Base-by-base conservation (phyloP, 2,113 vertebrate genomes). In the Cavia aperea region DNA sequence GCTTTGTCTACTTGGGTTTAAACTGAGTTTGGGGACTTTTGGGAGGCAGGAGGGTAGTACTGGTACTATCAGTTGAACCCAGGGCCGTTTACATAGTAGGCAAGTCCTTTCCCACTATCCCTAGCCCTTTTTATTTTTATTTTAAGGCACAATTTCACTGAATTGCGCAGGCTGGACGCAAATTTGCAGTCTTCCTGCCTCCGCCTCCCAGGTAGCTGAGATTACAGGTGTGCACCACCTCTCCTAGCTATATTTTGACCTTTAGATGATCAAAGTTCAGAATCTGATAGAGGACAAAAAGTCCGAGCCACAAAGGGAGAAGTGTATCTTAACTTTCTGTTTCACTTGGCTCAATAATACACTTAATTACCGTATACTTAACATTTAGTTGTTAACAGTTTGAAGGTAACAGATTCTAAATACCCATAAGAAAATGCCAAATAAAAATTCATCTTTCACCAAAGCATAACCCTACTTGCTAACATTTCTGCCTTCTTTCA, bases 341-440 rank as follows among this genome's bases (percentile, higher is more conserved):
- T 93, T 88, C 92, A 81, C 33, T 81, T 88, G 31, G 72, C 83
- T 86, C 70, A 78, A 54, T 82, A 86, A 77, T 81, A 26, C 10
- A n/a, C 21, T 31, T 87, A 79, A 60, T 51, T 70, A 72, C 29
- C 36, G 11, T 39, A 18, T 72, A 33, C 43, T 43, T 58, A 82
- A 93, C 60, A 75, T 62, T n/a, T 36, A 51, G 7, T 89, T 84
- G 93, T 86, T 82, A 83, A 26, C 49, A 81, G 2, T 72, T 62
- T 85, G 36, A 93, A 89, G 51, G 5, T 58, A 87, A 70, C 65
- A 78, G 49, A 92, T 79, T 93, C 26, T 94, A 65, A 93, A 75
- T 18, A 95, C 79, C 54, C 12, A n/a, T 73, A 19, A 90, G n/a
- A 54, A 88, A 88, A 86, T 70, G 31, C 85, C 18, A 62, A 86